Base-by-base conservation (phyloP, 2,797 vertebrate genomes). In the Tenualosa ilisha region DNA sequence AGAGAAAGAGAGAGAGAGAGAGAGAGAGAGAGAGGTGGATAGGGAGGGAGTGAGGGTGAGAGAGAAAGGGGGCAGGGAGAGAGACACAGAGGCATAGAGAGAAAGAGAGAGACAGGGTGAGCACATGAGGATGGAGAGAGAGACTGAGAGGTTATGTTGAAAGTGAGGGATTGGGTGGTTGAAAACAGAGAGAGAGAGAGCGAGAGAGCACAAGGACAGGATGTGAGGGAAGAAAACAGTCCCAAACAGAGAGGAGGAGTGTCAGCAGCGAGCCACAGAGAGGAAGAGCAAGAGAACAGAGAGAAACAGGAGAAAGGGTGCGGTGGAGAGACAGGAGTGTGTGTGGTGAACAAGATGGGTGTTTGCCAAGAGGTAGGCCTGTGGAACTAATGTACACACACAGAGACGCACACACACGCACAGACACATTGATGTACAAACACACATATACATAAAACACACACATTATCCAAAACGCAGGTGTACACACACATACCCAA, bases 11-110 rank as follows among this genome's bases (percentile, higher is more conserved):
- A 59, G 22, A 40, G 31, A 91, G 91, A 91, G 89, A 91, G 86
- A 87, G 65, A 86, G 26, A 59, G 22, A 40, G 31, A 22, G 59
- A 84, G 85, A 86, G 12, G 87, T 88, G 90, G 88, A 89, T 89
- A 89, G 91, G 85, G 89, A 59, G 86, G 88, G 84, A 89, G 84
- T 86, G 88, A 93, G 89, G 90, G 87, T 90, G 89, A 93, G 91
- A 91, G 88, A 93, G 89, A 91, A 90, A 90, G 86, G 85, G 46
- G 46, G 11, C 50, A 24, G 90, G 90, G 91, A 85, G 89, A 90
- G 89, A 89, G 86, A 89, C 87, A 87, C 65, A 83, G 88, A 85
- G 86, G 85, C 85, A 51, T 81, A 26, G 68, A 31, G 1, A 68
- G 31, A 31, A 9, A 37, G 65, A 68, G 24, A 68, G 8, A 2